phyloP scores from a whole-genome alignment of 2,113 vertebrate species.

The Pelobates fuscus region DNA sequence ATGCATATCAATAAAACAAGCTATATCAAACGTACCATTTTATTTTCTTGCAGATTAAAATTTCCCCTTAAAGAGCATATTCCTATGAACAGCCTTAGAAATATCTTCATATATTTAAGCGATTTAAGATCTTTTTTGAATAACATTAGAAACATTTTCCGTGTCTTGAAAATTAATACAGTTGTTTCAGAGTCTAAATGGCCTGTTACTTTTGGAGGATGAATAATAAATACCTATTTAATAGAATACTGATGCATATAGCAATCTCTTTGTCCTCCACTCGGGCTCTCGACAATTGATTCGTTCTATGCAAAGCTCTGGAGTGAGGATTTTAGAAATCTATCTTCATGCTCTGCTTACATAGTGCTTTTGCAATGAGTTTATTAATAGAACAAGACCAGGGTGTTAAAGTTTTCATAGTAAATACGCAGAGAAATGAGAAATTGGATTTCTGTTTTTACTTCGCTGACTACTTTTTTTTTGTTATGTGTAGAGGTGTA shows the following conservation, averaged over 20 bases:
- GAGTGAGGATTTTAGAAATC: conserved; percentile 29
- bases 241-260: conserved; percentile 23
- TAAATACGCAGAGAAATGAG: conserved; percentile 31
- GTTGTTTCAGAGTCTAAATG: conserved; percentile 17
- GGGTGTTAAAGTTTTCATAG: conserved; percentile 15
- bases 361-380: conserved; percentile 43
- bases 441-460: conserved; percentile 27
- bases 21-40: no score
- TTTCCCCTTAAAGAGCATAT: no score
- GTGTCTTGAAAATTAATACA: conserved; percentile 9
- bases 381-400: conserved; percentile 37
- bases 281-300: conserved; percentile 30
- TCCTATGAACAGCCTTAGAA: no score
- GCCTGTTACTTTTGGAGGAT: conserved; percentile 14
- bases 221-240: conserved; percentile 16
- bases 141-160: not conserved
- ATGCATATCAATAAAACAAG: no score
- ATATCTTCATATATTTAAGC: no score
- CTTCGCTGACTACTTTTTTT: not conserved
- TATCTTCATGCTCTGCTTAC: conserved; percentile 38
- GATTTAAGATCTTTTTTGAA: no score
- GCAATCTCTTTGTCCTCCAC: conserved; percentile 33
- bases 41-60: no score
- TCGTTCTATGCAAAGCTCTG: conserved; percentile 30
- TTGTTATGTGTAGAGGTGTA: not conserved